These are phyloP conservation scores for Formica exsecta DNA, from an alignment of 1,140 invertebrate genomes.

Conservation along the genomic window DNA sequence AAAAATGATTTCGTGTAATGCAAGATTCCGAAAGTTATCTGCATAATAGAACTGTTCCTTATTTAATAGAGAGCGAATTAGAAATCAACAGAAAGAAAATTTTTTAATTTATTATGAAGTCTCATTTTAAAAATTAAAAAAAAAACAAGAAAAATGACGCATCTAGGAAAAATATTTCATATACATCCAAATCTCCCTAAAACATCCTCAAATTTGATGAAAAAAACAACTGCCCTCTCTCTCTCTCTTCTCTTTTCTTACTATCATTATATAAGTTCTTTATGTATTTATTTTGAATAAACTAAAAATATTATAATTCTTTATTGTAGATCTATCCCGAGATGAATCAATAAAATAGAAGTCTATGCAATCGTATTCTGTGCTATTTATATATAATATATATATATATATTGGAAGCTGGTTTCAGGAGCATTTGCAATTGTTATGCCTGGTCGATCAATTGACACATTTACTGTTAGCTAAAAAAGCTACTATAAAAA, in stretches of 20 bases:
- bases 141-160: background rate
- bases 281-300: too few relatives aligned
- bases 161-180: background rate
- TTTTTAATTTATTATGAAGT: background rate
- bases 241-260: background rate
- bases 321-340: background rate
- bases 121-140: background rate
- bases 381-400: too few relatives aligned
- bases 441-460: background rate
- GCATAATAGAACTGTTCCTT: background rate
- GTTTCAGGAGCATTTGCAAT: background rate
- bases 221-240: background rate
- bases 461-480: background rate
- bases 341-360: conserved; percentile 36
- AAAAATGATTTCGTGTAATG: background rate
- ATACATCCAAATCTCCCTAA: background rate
- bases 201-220: background rate
- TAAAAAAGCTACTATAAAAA: background rate
- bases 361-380: background rate
- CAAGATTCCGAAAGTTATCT: background rate
- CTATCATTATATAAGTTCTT: background rate
- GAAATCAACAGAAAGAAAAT: background rate
- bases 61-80: background rate
- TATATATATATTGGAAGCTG: conserved; percentile 28
- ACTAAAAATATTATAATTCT: background rate